Evolutionary conservation across 2,113 vertebrate genomes (phyloP).

Genomic region (Sander vitreus): DNA sequence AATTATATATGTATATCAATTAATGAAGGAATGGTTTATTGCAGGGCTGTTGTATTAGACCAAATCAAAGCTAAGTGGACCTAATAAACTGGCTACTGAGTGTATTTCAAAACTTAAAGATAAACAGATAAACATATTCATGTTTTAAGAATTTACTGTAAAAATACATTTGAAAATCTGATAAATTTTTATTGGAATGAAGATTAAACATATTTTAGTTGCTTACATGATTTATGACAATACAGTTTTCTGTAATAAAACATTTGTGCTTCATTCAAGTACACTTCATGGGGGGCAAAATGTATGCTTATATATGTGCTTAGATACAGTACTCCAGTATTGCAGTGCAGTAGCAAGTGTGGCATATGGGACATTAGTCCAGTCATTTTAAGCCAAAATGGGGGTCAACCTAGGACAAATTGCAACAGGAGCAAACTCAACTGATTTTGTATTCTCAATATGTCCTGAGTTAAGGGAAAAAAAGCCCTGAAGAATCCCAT

Average conservation of each 20-base stretch:
- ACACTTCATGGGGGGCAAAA: constrained; percentile 10
- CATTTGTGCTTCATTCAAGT: constrained; percentile 2
- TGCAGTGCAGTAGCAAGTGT: too few species aligned
- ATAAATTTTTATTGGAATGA: background rate
- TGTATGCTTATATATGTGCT: background rate
- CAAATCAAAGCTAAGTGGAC: background rate
- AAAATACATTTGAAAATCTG: background rate
- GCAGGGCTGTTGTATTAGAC: background rate
- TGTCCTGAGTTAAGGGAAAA: too few species aligned
- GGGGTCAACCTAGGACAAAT: too few species aligned
- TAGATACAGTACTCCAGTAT: too few species aligned
- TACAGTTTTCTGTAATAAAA: background rate
- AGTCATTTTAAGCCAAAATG: too few species aligned
- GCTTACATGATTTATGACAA: background rate
- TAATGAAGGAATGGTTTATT: background rate
- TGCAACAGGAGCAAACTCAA: too few species aligned
- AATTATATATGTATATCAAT: too few species aligned
- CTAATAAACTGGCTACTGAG: background rate
- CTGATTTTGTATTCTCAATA: too few species aligned
- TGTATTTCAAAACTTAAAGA: background rate
- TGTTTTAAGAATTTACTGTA: background rate
- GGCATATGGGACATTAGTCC: too few species aligned
- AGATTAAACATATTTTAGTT: background rate
- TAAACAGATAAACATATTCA: background rate
- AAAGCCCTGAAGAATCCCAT: too few species aligned